Evolutionary conservation across 2,888 invertebrate species (phyloP).

Genomic region (Pristionchus maxplancki): DNA sequence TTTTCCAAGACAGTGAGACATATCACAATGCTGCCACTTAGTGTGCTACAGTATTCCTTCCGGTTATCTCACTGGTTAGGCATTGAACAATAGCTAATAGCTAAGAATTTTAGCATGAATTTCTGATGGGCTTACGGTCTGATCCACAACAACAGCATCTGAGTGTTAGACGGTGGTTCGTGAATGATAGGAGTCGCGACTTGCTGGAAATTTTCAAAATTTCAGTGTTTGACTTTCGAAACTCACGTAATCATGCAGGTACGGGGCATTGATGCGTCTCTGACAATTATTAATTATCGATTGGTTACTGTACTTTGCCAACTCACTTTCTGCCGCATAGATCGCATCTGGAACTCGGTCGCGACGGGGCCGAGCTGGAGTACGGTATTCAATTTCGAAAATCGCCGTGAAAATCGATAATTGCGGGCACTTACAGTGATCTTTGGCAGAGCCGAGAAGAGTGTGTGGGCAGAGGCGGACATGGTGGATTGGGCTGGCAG

Average conservation of each 20-base stretch:
- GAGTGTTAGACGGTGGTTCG: background rate
- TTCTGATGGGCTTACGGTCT: too few species aligned
- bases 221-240: background rate
- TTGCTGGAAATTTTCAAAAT: background rate
- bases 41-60: too few species aligned
- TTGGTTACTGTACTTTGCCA: background rate
- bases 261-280: background rate
- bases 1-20: too few species aligned
- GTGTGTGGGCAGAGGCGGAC: background rate
- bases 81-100: too few species aligned
- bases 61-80: too few species aligned
- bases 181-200: background rate
- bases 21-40: too few species aligned
- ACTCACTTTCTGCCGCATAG: background rate
- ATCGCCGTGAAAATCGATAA: too few species aligned
- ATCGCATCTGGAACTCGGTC: constrained; percentile 13
- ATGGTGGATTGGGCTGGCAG: background rate
- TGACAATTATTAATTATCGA: background rate
- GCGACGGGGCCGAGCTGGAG: background rate
- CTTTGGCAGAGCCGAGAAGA: background rate
- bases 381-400: background rate
- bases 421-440: background rate
- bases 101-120: too few species aligned
- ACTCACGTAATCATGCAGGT: background rate
- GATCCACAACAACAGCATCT: background rate